Percentiles rank a stretch among this genome's conserved stretches.
These are phyloP conservation scores for Sciurus vulgaris DNA, from an alignment of 2,797 vertebrate genomes.

Conservation along the genomic window DNA sequence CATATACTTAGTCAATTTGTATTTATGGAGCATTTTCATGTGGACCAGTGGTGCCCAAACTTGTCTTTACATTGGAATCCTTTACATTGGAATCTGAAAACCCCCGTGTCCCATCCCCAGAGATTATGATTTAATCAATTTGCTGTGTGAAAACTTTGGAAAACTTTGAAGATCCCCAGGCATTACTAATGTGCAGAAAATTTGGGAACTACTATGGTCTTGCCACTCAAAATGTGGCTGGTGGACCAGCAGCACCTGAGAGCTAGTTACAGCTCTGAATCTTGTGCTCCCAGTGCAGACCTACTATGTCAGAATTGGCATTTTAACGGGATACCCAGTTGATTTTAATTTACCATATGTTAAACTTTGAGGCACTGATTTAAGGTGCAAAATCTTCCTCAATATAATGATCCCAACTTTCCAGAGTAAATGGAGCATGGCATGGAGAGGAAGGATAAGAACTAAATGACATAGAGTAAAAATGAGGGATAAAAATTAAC, in stretches of 20 bases:
- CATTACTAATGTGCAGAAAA: conserved; percentile 18
- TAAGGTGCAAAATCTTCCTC: conserved; percentile 42
- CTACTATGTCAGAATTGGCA: conserved; percentile 16
- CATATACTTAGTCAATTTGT: not conserved
- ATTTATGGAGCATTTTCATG: conserved; percentile 30
- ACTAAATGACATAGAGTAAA: conserved; percentile 10
- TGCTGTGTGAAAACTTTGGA: not conserved
- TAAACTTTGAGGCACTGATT: conserved; percentile 43
- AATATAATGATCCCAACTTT: not conserved
- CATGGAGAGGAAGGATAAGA: not conserved
- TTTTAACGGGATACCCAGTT: not conserved
- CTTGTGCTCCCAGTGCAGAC: not conserved
- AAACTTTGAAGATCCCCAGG: not conserved
- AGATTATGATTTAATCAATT: conserved; percentile 43
- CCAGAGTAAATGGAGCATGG: not conserved
- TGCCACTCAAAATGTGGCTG: not conserved
- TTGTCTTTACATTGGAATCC: conserved; percentile 32
- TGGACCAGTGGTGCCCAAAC: not conserved
- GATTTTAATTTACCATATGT: not conserved
- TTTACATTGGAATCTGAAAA: conserved; percentile 48
- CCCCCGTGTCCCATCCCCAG: not conserved
- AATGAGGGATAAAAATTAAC: conserved; percentile 25
- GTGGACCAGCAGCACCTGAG: not conserved
- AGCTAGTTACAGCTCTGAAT: conserved; percentile 3
- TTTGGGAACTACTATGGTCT: conserved; percentile 3